A percentile compares a stretch with the other conserved stretches of the same genome.
phyloP scores from a whole-genome alignment of 2,113 vertebrate genomes.

The Lepus europaeus region DNA sequence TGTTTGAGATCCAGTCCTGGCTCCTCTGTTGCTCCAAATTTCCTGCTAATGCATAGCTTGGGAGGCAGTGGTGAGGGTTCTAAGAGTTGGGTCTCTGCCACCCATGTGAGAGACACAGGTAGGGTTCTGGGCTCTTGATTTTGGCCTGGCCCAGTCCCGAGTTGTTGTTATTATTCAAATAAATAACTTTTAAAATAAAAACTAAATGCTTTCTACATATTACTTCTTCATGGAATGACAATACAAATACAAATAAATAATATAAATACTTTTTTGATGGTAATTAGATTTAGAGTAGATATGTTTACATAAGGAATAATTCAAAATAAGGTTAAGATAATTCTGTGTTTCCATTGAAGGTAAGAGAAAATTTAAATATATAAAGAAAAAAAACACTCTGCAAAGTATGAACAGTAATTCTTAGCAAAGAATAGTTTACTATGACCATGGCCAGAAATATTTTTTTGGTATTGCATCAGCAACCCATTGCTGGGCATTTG shows the following conservation, averaged over 20 bases:
- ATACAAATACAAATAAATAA: too few relatives aligned
- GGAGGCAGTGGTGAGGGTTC: too few relatives aligned
- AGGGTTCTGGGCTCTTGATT: too few relatives aligned
- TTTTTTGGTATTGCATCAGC: not conserved
- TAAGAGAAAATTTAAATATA: not conserved
- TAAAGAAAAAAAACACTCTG: not conserved
- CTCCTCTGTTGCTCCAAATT: not conserved
- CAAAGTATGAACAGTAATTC: not conserved
- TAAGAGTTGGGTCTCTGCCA: too few relatives aligned
- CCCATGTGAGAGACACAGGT: too few relatives aligned
- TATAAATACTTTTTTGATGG: not conserved
- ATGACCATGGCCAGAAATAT: not conserved
- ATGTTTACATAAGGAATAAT: not conserved
- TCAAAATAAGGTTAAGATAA: not conserved
- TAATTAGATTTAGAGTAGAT: not conserved
- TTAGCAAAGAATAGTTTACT: not conserved
- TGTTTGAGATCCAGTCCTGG: too few relatives aligned
- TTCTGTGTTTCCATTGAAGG: not conserved
- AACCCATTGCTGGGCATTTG: not conserved
- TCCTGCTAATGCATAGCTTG: too few relatives aligned
- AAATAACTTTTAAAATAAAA: too few relatives aligned
- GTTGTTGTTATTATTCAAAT: too few relatives aligned
- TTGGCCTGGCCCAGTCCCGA: too few relatives aligned
- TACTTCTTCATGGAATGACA: not conserved
- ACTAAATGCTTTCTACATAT: not conserved